These are phyloP conservation scores for Rhorus exstirpatorius DNA, from an alignment of 2,888 invertebrate genomes.

Conservation along the genomic window DNA sequence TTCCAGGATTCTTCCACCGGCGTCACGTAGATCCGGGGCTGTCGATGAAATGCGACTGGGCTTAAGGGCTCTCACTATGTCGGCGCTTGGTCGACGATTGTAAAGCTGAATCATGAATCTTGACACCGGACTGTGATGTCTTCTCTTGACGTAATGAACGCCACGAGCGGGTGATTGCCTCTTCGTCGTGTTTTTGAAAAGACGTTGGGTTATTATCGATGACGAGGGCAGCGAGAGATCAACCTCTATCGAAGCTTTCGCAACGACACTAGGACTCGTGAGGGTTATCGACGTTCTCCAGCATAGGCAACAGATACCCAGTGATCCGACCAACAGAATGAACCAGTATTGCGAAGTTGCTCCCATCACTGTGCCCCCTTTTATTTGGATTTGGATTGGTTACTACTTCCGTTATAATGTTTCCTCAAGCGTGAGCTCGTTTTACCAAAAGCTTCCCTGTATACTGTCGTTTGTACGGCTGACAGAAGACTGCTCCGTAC, in stretches of 20 bases:
- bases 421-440: neutral
- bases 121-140: slow-evolving; percentile 76
- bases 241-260: slow-evolving; percentile 81
- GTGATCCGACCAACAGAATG: slow-evolving; percentile 72
- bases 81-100: slow-evolving; percentile 80
- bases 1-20: slow-evolving; percentile 78
- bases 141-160: slow-evolving; percentile 64
- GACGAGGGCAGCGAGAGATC: slow-evolving; percentile 80
- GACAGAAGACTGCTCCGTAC: slow-evolving; percentile 54
- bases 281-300: slow-evolving; percentile 77
- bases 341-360: slow-evolving; percentile 73
- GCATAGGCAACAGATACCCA: slow-evolving; percentile 78
- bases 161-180: slow-evolving; percentile 58
- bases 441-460: neutral
- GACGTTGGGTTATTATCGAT: slow-evolving; percentile 70
- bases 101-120: slow-evolving; percentile 82
- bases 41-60: slow-evolving; percentile 79
- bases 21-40: slow-evolving; percentile 42
- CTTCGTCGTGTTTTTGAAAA: slow-evolving; percentile 71
- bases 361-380: slow-evolving; percentile 38
- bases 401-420: neutral
- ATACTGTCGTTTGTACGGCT: slow-evolving; percentile 30
- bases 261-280: slow-evolving; percentile 73
- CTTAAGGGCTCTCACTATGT: slow-evolving; percentile 80
- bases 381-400: neutral